These are phyloP conservation scores for Hirtodrosophila trivittata DNA, from an alignment of 2,888 invertebrate genomes.

Conservation along the genomic window DNA sequence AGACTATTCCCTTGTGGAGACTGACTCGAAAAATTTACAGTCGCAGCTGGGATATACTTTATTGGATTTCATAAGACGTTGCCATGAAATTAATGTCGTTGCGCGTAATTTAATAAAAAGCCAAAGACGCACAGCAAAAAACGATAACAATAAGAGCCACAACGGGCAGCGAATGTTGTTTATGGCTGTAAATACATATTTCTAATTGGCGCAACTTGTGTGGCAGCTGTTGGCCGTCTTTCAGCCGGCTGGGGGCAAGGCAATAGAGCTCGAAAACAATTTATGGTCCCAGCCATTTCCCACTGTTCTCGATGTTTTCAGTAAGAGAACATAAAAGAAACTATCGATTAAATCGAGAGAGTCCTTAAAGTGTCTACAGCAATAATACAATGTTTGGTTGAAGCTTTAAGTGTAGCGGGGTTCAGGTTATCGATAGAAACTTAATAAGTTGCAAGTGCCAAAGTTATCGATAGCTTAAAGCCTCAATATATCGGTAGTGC, in stretches of 20 bases:
- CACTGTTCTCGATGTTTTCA: background rate
- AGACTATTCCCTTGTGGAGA: constrained; percentile 16
- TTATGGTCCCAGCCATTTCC: background rate
- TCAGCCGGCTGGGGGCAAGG: background rate
- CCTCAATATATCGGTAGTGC: too few relatives aligned
- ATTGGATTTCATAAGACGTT: constrained; percentile 49
- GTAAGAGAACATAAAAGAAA: too few relatives aligned
- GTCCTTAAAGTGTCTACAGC: too few relatives aligned
- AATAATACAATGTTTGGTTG: too few relatives aligned
- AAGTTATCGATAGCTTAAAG: too few relatives aligned
- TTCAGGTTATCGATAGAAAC: too few relatives aligned
- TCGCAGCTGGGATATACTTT: constrained; percentile 57
- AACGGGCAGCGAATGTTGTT: constrained; percentile 66
- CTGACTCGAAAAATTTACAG: constrained; percentile 20
- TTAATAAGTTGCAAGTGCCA: too few relatives aligned
- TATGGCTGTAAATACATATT: constrained; percentile 65
- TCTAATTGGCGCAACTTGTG: constrained; percentile 65
- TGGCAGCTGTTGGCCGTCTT: constrained; percentile 44
- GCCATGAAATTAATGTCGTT: constrained; percentile 59
- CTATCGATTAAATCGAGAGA: too few relatives aligned
- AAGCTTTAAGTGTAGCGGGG: too few relatives aligned
- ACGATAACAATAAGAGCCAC: constrained; percentile 27
- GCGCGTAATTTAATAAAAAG: constrained; percentile 68
- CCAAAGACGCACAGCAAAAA: constrained; percentile 25
- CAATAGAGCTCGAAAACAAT: background rate